phyloP scores from a whole-genome alignment of 1,140 invertebrate species.

The Neodiprion pinetum region DNA sequence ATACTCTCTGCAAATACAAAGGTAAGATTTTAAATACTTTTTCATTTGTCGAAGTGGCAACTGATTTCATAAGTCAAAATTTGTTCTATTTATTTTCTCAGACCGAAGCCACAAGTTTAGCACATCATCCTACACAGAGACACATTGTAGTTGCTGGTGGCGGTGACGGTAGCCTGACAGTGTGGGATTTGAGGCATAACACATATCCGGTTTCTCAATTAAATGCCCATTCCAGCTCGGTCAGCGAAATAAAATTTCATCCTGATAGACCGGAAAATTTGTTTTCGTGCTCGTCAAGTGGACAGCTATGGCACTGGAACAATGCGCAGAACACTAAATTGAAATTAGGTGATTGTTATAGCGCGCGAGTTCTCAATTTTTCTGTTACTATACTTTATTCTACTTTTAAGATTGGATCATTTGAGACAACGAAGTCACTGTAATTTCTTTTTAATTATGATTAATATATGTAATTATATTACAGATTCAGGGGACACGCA shows the following conservation, averaged over 20 bases:
- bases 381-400: constrained; percentile 3
- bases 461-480: constrained; percentile 25
- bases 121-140: constrained; percentile 84
- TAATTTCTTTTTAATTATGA: constrained; percentile 16
- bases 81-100: constrained; percentile 39
- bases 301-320: constrained; percentile 89
- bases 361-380: constrained; percentile 47
- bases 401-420: constrained; percentile 30
- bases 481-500: constrained; percentile 61
- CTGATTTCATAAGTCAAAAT: background rate
- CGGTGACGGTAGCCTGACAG: constrained; percentile 81
- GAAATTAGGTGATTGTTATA: constrained; percentile 53
- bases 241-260: constrained; percentile 86
- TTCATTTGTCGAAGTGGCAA: constrained; percentile 2
- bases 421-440: constrained; percentile 9
- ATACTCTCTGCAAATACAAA: constrained; percentile 72
- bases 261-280: constrained; percentile 81
- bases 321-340: constrained; percentile 56
- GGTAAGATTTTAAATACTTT: constrained; percentile 32
- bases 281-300: constrained; percentile 79
- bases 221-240: constrained; percentile 76
- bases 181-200: constrained; percentile 87
- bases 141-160: constrained; percentile 84
- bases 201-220: constrained; percentile 81
- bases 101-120: constrained; percentile 74